A percentile compares a stretch with the other conserved stretches of the same genome.
These are phyloP conservation scores for Aplysina aerophoba DNA, from an alignment of 37 sponge, comb jelly and placozoan species.

Conservation along the genomic window DNA sequence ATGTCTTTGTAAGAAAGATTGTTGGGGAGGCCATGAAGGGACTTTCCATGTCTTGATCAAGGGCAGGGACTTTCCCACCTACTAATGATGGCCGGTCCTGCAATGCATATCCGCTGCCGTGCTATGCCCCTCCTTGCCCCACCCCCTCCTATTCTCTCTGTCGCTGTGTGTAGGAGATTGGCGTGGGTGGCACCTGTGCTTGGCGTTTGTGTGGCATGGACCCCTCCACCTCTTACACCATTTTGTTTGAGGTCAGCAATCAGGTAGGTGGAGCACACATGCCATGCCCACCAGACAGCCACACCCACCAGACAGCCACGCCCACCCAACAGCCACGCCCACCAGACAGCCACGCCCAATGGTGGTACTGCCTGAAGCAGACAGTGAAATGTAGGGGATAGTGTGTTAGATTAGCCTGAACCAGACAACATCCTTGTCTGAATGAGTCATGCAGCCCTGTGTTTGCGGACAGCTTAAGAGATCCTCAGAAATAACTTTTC, in stretches of 20 bases:
- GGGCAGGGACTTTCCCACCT: too few relatives aligned
- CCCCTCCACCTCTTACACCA: conserved; percentile 77
- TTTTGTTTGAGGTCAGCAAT: conserved; percentile 90
- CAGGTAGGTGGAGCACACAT: conserved; percentile 54
- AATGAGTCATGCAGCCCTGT: too few relatives aligned
- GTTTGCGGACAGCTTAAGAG: too few relatives aligned
- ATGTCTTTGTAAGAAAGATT: neutral
- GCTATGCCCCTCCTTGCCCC: neutral
- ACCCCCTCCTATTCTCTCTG: neutral
- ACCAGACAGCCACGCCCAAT: neutral
- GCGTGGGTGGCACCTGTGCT: conserved; percentile 89
- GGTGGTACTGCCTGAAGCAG: neutral
- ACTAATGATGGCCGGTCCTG: too few relatives aligned
- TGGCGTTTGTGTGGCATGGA: conserved; percentile 94
- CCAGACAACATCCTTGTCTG: too few relatives aligned
- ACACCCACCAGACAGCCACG: neutral
- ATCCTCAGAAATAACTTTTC: too few relatives aligned
- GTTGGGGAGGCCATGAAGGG: too few relatives aligned
- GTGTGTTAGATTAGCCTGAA: neutral
- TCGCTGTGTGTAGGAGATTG: conserved; percentile 83
- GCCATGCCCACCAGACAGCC: too few relatives aligned
- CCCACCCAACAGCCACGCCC: neutral
- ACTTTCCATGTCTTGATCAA: too few relatives aligned
- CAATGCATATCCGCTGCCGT: neutral
- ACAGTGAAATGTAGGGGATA: neutral